These are phyloP conservation scores for Callithrix jacchus DNA, from an alignment of 2,113 vertebrate species.

Conservation along the genomic window DNA sequence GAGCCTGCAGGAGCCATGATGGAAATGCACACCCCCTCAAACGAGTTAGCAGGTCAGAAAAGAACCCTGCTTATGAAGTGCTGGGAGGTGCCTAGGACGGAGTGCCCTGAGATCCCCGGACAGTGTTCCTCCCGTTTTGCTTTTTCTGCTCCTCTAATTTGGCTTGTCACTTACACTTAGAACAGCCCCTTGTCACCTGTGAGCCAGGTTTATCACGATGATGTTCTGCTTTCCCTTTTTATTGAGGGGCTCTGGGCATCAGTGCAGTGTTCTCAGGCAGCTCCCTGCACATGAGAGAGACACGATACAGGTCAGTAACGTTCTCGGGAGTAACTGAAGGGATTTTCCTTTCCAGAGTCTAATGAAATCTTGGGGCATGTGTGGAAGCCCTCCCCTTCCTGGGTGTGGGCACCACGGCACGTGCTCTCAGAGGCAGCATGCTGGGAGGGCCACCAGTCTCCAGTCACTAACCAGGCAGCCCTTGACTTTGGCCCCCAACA, in stretches of 20 bases:
- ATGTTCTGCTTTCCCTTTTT: not conserved
- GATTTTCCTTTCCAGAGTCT: not conserved
- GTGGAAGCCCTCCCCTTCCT: not conserved
- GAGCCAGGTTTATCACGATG: fast-evolving
- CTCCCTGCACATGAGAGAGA: fast-evolving
- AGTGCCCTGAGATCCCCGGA: fast-evolving
- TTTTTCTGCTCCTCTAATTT: not conserved
- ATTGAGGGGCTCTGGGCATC: not conserved
- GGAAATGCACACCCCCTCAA: fast-evolving
- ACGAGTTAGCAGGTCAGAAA: fast-evolving
- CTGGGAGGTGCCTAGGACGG: not conserved
- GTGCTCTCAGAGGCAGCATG: not conserved
- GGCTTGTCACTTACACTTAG: not conserved
- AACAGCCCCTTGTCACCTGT: fast-evolving
- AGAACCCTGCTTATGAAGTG: not conserved
- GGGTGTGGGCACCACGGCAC: fast-evolving
- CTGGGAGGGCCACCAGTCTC: not conserved
- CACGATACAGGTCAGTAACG: fast-evolving
- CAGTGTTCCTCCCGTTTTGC: fast-evolving
- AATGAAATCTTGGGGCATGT: fast-evolving
- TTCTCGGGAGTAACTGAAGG: not conserved
- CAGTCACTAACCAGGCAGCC: not conserved
- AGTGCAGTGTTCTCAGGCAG: fast-evolving
- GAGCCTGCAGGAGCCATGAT: fast-evolving
- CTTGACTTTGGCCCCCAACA: not conserved